These are phyloP conservation scores for Aphidoletes aphidimyza DNA, from an alignment of 2,888 invertebrate species.

Conservation along the genomic window DNA sequence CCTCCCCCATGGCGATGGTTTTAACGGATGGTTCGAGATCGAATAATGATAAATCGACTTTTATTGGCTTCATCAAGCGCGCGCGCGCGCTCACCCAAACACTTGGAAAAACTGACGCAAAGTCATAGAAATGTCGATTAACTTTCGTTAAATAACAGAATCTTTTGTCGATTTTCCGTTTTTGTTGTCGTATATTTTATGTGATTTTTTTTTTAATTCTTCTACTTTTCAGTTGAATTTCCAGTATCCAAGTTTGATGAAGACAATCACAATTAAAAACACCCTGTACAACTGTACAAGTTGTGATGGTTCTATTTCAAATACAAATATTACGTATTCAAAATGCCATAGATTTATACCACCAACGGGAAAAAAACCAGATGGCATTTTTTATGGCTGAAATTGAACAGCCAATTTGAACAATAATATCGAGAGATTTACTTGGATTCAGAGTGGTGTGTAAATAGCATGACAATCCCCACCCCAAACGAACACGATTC, in stretches of 20 bases:
- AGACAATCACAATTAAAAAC: too few species aligned
- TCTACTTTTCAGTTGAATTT: too few species aligned
- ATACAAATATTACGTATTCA: conserved; percentile 2
- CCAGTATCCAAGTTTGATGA: too few species aligned
- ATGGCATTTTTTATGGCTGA: not conserved
- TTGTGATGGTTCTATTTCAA: not conserved
- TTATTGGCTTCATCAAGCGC: conserved; percentile 15
- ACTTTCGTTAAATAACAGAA: not conserved
- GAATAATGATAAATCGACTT: conserved; percentile 1
- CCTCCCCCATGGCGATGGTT: too few species aligned
- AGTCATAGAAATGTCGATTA: not conserved
- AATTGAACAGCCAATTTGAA: not conserved
- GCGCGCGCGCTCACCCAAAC: too few species aligned
- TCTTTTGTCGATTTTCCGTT: not conserved
- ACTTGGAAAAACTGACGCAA: not conserved
- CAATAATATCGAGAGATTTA: too few species aligned
- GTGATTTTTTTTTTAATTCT: too few species aligned
- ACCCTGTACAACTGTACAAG: too few species aligned
- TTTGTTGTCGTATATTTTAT: too few species aligned
- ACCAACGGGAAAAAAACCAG: not conserved
- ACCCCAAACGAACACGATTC: not conserved
- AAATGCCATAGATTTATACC: conserved; percentile 20
- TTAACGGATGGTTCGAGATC: too few species aligned
- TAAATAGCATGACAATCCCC: not conserved
- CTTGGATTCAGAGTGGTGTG: not conserved